Base-by-base conservation (phyloP, 1,140 invertebrate genomes). In the Aphidius ervi region DNA sequence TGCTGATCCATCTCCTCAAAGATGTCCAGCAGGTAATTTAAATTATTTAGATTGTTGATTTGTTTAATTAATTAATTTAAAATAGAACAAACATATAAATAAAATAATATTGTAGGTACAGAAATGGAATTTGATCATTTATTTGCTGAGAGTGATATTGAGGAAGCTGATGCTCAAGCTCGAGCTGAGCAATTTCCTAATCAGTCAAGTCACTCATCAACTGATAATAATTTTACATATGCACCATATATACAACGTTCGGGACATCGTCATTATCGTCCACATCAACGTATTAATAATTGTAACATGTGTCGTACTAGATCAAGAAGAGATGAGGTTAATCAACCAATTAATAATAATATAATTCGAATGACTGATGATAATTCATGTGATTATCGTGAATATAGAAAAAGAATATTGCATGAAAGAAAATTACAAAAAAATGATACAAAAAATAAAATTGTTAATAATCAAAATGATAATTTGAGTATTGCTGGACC, bases 71-170 rank as follows among this genome's bases (percentile, higher is more conserved):
- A 16, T 16, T 54, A 10, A 48, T 16, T 48, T n/a, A 6, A 9
- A 43, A 6, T 43, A 9, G 9, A 43, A 9, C 9, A 43, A 43
- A 43, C 42, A 43, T 42, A 45, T 20, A 5, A 56, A 37, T 16
- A 58, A 61, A 50, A 9, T 46, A 52, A 58, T 58, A 31, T 20
- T 16, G 58, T 54, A 79, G 75, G 68, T 60, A 75, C 76, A 58
- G 81, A 82, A 63, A 79, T 82, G 72, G 81, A 82, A 54, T 81
- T 77, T 63, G 81, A 82, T 31, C 80, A 80, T 60, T 69, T 82
- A 61, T 82, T 82, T 68, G 81, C 81, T 23, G 80, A 80, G 50
- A 81, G 80, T 62, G 81, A 82, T 63, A 74, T 78, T 9, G 81
- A 81, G 62, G 79, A 80, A 46, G 73, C 72, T 48, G 77, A 81